Percentiles rank a stretch among this genome's conserved stretches.
Evolutionary conservation across 2,797 vertebrate genomes (phyloP).

Genomic region (Hafferia zeledoni): DNA sequence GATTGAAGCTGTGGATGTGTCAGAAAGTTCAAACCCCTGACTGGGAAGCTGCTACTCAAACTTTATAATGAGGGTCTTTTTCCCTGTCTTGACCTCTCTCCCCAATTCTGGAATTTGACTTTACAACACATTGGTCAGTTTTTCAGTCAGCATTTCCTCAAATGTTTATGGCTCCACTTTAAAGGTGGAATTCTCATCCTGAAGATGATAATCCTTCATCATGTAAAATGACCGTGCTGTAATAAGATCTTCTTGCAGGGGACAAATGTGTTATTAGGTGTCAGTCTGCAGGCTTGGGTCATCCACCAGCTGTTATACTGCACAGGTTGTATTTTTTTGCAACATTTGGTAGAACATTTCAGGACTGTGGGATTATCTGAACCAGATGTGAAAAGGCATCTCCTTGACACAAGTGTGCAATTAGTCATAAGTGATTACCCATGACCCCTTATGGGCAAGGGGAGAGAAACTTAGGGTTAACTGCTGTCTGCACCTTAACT

Average conservation of each 20-base stretch:
- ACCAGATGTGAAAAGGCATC: constrained; percentile 80
- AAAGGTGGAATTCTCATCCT: constrained; percentile 48
- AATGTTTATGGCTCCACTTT: constrained; percentile 33
- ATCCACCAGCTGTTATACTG: constrained; percentile 69
- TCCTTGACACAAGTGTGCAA: constrained; percentile 69
- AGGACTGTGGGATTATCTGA: constrained; percentile 71
- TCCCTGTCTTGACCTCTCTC: background rate
- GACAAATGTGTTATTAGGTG: constrained; percentile 69
- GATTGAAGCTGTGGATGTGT: background rate
- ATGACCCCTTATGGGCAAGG: constrained; percentile 46
- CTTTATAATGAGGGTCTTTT: background rate
- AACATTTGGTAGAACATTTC: constrained; percentile 81
- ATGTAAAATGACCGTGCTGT: constrained; percentile 64
- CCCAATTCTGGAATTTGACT: background rate
- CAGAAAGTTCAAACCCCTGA: background rate
- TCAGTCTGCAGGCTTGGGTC: constrained; percentile 63
- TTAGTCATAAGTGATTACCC: constrained; percentile 77
- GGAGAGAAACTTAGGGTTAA: constrained; percentile 44
- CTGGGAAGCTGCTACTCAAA: background rate
- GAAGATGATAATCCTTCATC: constrained; percentile 60
- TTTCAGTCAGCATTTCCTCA: background rate
- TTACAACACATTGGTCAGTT: background rate
- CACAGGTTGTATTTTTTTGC: constrained; percentile 74
- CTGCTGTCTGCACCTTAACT: constrained; percentile 39
- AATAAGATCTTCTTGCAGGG: constrained; percentile 70